Conservation (phyloP, 2,113 vertebrate species). For the Cervus canadensis region DNA sequence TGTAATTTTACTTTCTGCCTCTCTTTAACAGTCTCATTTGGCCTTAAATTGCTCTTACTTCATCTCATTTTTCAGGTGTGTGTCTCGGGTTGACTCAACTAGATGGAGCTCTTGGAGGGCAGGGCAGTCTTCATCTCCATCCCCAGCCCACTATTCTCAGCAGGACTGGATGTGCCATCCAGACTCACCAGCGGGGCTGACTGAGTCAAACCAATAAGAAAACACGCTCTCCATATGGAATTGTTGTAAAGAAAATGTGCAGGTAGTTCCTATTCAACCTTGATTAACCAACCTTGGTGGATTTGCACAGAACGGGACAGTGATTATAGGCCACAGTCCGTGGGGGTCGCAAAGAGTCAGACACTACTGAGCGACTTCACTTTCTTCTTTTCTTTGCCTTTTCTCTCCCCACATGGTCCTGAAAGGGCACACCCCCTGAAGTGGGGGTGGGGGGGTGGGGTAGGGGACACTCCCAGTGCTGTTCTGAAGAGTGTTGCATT, state of each 20-base stretch:
- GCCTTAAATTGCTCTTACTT: conserved; percentile 45
- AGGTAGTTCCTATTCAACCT: background rate
- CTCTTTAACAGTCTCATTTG: conserved; percentile 44
- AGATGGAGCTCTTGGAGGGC: background rate
- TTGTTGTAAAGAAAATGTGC: background rate
- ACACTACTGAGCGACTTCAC: background rate
- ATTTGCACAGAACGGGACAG: background rate
- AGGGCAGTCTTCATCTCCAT: background rate
- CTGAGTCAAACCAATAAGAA: background rate
- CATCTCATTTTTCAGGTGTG: conserved; percentile 22
- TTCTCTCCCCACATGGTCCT: background rate
- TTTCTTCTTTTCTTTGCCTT: background rate
- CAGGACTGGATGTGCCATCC: background rate
- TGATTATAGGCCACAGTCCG: background rate
- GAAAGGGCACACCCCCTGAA: background rate
- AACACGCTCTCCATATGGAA: background rate
- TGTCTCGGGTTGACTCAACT: conserved; percentile 9
- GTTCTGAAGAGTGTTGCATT: background rate
- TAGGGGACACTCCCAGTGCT: background rate
- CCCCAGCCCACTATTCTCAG: background rate
- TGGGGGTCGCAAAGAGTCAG: background rate
- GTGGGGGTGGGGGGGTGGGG: background rate
- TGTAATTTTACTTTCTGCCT: conserved; percentile 38
- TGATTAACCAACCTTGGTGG: background rate
- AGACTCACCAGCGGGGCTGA: background rate